A percentile compares a stretch with the other conserved stretches of the same genome.
Conservation (phyloP, 2,888 invertebrate species). For the Xestia rhomboidea region DNA sequence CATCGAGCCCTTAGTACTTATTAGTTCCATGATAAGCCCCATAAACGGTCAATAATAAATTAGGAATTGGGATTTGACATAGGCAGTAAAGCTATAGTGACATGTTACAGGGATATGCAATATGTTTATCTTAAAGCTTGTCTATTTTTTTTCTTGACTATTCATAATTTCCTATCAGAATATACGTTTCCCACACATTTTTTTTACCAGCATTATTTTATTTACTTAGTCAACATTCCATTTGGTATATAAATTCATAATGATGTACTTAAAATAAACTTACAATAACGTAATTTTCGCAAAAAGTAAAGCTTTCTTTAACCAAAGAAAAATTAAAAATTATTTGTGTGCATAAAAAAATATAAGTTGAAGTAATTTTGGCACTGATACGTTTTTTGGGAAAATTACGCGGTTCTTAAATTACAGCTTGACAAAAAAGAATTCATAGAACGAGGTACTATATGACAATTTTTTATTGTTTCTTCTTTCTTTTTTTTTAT, state of each 20-base stretch:
- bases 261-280: constrained; percentile 21
- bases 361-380: constrained; percentile 15
- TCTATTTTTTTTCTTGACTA: constrained; percentile 15
- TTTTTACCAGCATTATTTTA: constrained; percentile 5
- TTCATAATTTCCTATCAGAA: constrained; percentile 13
- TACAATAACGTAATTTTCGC: constrained; percentile 44
- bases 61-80: constrained; percentile 1
- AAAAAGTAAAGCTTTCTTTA: constrained; percentile 22
- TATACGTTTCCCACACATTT: constrained; percentile 11
- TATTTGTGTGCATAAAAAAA: not conserved
- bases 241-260: constrained; percentile 63
- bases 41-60: constrained; percentile 9
- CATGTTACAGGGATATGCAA: not conserved
- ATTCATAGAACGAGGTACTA: not conserved
- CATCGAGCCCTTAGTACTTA: not conserved
- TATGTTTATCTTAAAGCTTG: constrained; percentile 7
- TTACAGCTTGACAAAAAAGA: constrained; percentile 23
- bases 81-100: not conserved
- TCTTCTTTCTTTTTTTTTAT: no score
- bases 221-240: constrained; percentile 49
- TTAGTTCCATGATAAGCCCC: not conserved
- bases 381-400: constrained; percentile 50
- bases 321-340: not conserved
- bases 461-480: not conserved
- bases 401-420: constrained; percentile 42